Conservation (phyloP, 2,888 invertebrate genomes). For the Cinara cedri region DNA sequence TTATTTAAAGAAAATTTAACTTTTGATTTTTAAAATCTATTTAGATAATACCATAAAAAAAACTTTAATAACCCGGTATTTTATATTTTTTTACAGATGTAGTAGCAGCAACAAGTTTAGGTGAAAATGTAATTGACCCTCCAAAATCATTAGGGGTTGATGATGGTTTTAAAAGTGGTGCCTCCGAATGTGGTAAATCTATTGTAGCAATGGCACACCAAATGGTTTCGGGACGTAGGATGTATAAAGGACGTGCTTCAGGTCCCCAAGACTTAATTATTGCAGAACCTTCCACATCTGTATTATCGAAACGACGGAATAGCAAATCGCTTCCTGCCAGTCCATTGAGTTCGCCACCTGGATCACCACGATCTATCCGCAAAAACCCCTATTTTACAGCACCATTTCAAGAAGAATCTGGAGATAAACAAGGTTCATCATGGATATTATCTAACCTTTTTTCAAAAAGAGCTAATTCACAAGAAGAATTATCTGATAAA, state of each 20-base stretch:
- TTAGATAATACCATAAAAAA: not conserved
- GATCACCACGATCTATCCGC: constrained; percentile 69
- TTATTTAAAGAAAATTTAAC: too few species aligned
- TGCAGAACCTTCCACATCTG: constrained; percentile 21
- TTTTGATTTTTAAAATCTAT: not conserved
- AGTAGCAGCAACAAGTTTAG: constrained; percentile 53
- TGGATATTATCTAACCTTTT: constrained; percentile 49
- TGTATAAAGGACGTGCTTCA: constrained; percentile 51
- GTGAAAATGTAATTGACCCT: constrained; percentile 56
- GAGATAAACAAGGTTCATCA: constrained; percentile 43
- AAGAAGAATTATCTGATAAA: constrained; percentile 54
- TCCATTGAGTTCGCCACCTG: constrained; percentile 71
- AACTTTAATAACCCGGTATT: not conserved
- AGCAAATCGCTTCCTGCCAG: constrained; percentile 76
- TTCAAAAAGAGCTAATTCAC: constrained; percentile 47
- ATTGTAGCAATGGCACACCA: constrained; percentile 68
- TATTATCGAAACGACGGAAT: constrained; percentile 65
- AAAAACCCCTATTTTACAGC: constrained; percentile 70
- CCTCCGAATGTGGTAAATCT: constrained; percentile 68
- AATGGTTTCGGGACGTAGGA: constrained; percentile 66
- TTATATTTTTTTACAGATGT: constrained; percentile 28
- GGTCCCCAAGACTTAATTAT: constrained; percentile 44
- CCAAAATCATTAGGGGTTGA: constrained; percentile 70
- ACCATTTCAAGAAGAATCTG: constrained; percentile 56
- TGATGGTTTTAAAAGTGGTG: constrained; percentile 70